Conservation (phyloP, 2,113 vertebrate species). For the Orycteropus afer region DNA sequence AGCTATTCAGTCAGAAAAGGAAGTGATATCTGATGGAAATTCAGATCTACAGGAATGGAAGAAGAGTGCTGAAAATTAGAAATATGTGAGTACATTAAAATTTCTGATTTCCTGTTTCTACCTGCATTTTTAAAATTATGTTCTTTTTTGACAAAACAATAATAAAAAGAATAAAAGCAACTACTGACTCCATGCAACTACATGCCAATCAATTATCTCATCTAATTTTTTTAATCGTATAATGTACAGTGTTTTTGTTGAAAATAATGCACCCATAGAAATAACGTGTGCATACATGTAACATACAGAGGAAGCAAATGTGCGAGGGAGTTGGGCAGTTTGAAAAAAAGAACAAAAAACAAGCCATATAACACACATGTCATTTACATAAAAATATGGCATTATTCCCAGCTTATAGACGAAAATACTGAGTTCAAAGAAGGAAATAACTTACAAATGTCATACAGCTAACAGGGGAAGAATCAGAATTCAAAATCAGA, state of each 20-base stretch:
- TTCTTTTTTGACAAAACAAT: slow-evolving; percentile 37
- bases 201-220: not conserved
- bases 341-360: too few species aligned
- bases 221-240: not conserved
- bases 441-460: not conserved
- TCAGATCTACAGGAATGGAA: not conserved
- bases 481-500: not conserved
- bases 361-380: too few species aligned
- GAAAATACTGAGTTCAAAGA: slow-evolving; percentile 6
- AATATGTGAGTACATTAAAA: not conserved
- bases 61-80: not conserved
- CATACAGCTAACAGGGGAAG: not conserved
- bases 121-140: not conserved
- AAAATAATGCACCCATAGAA: too few species aligned
- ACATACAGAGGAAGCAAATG: too few species aligned
- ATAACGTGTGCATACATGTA: too few species aligned
- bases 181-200: not conserved
- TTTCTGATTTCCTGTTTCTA: slow-evolving; percentile 53
- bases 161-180: slow-evolving; percentile 13
- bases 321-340: too few species aligned
- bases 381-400: too few species aligned
- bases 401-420: not conserved
- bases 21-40: slow-evolving; percentile 2
- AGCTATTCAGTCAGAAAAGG: not conserved
- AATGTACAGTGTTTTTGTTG: too few species aligned